Conservation (phyloP, 2,797 vertebrate species). For the Hydrocynus forskahlii region DNA sequence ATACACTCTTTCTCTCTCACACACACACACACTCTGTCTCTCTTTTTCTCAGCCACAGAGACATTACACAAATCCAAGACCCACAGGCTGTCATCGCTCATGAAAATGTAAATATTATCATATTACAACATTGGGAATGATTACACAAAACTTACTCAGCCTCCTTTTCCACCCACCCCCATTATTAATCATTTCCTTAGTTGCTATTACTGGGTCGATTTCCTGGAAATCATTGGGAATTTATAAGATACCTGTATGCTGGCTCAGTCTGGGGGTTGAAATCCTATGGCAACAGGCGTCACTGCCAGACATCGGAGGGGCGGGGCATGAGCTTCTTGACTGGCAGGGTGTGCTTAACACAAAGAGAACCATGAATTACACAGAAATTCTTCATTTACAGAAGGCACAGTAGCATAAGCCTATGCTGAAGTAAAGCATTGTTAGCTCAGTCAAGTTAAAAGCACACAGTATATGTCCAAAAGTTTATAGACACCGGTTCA, state of each 20-base stretch:
- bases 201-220: conserved; percentile 57
- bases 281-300: not conserved
- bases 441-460: not conserved
- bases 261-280: not conserved
- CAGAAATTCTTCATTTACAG: not conserved
- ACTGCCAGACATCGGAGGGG: conserved; percentile 64
- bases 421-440: not conserved
- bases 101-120: conserved; percentile 73
- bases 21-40: conserved; percentile 48
- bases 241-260: conserved; percentile 49
- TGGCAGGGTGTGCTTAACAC: not conserved
- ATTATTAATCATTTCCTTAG: conserved; percentile 76
- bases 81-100: conserved; percentile 67
- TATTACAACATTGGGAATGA: conserved; percentile 67
- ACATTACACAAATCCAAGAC: conserved; percentile 71
- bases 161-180: conserved; percentile 60
- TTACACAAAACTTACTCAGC: conserved; percentile 62
- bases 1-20: conserved; percentile 55
- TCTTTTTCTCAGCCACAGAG: conserved; percentile 58
- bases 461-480: not conserved
- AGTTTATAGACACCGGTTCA: not conserved
- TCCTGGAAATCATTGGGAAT: conserved; percentile 68
- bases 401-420: not conserved
- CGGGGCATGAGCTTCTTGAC: conserved; percentile 56
- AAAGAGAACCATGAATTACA: not conserved